These are phyloP conservation scores for Lota lota DNA, from an alignment of 2,113 vertebrate species.

Conservation along the genomic window DNA sequence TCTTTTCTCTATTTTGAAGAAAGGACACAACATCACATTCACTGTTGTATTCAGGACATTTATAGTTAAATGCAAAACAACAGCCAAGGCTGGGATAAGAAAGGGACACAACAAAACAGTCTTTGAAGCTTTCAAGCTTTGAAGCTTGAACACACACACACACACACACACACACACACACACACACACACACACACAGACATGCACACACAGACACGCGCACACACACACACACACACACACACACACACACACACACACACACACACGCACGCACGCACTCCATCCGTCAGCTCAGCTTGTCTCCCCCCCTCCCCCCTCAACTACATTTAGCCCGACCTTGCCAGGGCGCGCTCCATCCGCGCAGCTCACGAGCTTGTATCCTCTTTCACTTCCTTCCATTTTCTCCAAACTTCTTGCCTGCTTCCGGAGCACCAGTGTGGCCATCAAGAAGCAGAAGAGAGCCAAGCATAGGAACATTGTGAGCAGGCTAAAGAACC, in stretches of 20 bases:
- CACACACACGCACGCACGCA: neutral
- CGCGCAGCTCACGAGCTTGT: conserved; percentile 25
- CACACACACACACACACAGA: neutral
- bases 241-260: neutral
- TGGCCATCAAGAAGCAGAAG: conserved; percentile 53
- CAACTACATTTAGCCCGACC: no score
- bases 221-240: neutral
- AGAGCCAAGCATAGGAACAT: conserved; percentile 2
- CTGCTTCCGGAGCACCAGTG: conserved; percentile 26
- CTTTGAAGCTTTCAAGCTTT: neutral
- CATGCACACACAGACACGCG: no score
- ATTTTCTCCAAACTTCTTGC: fast-evolving
- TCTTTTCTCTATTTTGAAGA: no score
- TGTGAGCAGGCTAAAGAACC: conserved; percentile 44
- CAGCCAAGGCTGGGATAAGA: no score
- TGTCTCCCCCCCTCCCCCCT: no score
- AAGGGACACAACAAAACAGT: no score
- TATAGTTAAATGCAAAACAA: no score
- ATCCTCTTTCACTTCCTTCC: neutral
- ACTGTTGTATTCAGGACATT: no score
- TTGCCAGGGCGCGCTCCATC: no score
- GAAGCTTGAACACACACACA: neutral
- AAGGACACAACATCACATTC: no score
- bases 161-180: neutral
- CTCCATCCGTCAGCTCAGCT: neutral